Evolutionary conservation across 2,113 vertebrate species (phyloP).

Genomic region (Otis tarda): DNA sequence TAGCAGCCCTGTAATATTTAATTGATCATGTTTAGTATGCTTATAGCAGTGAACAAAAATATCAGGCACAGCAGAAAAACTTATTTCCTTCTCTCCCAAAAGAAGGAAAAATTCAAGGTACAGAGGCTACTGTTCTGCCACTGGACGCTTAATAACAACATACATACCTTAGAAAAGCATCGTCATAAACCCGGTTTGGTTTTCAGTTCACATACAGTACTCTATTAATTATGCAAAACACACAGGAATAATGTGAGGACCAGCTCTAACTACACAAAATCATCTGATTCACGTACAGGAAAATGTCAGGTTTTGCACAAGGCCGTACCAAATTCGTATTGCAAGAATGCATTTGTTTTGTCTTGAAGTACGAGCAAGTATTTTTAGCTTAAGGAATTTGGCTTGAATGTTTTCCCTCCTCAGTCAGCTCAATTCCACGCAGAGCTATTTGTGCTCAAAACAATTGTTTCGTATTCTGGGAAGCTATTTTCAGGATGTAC

Average conservation of each 20-base stretch:
- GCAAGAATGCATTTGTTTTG: neutral
- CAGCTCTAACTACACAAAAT: neutral
- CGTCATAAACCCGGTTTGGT: neutral
- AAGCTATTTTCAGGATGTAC: neutral
- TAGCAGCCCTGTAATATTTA: too few species aligned
- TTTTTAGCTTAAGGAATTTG: neutral
- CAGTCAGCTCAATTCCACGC: neutral
- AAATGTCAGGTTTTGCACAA: neutral
- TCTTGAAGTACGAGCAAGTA: neutral
- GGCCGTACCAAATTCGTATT: rapidly evolving
- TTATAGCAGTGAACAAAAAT: neutral
- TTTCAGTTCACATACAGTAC: neutral
- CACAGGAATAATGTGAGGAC: neutral
- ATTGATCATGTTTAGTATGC: too few species aligned
- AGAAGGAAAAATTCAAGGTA: neutral
- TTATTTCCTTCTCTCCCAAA: neutral
- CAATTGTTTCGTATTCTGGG: neutral
- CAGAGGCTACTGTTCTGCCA: neutral
- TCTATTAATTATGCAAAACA: neutral
- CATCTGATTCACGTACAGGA: neutral
- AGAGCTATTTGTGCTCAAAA: neutral
- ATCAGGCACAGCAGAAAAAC: neutral
- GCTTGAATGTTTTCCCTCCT: neutral
- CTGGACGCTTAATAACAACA: neutral
- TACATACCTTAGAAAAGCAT: neutral